Conservation (phyloP, 1,140 invertebrate species). For the Globodera rostochiensis region DNA sequence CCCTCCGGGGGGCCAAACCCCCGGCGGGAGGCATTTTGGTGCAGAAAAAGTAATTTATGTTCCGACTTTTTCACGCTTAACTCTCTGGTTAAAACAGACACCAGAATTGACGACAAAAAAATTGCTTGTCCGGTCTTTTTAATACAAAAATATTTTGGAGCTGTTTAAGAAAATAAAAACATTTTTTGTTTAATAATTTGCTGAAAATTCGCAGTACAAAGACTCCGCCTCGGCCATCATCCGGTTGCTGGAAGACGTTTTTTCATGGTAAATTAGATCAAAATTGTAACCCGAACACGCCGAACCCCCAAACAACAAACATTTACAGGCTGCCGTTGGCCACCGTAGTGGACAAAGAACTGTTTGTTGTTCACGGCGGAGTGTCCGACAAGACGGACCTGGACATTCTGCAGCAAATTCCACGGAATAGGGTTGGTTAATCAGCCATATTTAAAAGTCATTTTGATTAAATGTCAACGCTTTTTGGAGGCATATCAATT, state of each 20-base stretch:
- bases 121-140: too few relatives aligned
- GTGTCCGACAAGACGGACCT: constrained; percentile 81
- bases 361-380: constrained; percentile 85
- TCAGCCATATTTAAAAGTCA: not conserved
- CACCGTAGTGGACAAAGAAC: constrained; percentile 74
- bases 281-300: not conserved
- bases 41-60: too few relatives aligned
- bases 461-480: too few relatives aligned
- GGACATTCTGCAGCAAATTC: constrained; percentile 73
- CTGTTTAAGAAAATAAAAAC: too few relatives aligned
- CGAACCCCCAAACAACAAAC: too few relatives aligned
- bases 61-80: too few relatives aligned
- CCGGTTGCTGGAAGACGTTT: constrained; percentile 81
- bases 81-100: too few relatives aligned
- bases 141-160: too few relatives aligned
- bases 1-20: too few relatives aligned
- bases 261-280: constrained; percentile 72
- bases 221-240: constrained; percentile 77
- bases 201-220: constrained; percentile 65
- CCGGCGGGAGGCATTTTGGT: too few relatives aligned
- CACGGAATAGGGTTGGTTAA: constrained; percentile 56
- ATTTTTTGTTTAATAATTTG: not conserved
- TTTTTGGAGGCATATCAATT: too few relatives aligned
- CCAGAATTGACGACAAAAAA: too few relatives aligned
- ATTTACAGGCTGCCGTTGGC: constrained; percentile 75